Base-by-base conservation (phyloP, 2,888 invertebrate genomes). In the Bellardia pandia region DNA sequence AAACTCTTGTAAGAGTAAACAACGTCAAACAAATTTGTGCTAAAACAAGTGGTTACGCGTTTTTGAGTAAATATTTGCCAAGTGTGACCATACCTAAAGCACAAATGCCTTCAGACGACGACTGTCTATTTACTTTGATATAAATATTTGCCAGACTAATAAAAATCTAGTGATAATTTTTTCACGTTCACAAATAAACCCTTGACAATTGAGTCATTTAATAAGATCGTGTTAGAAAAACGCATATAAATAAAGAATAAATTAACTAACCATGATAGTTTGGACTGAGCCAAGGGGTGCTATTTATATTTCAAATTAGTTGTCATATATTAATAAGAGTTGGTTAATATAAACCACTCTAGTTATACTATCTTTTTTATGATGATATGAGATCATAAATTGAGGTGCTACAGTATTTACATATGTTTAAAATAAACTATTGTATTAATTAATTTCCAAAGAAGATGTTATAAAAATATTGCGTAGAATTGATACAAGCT, bases 131-230 rank as follows among this genome's bases (percentile, higher is more conserved):
- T n/a, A 3, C 2, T 62, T 58, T 14, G 33, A 45, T 60, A 45
- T 33, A 69, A 69, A 72, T 82, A 82, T 82, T 75, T 83, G 62
- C 37, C 23, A n/a, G 53, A 77, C 37, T 64, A 42, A 82, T 82
- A 60, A 69, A 69, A 58, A 7, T 51, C 11, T 62, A 16, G 53
- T 71, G 76, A 77, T 83, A 71, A 71, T 77, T 77, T 62, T 64
- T 76, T 60, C 60, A 69, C 69, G 68, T 76, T 81, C 48, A 11
- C 14, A 64, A n/a, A 69, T 33, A 64, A 51, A 16, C 9, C 13
- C 56, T 23, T 42, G 23, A 58, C 56, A 68, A 78, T 78, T 78
- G 58, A 68, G 56, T 58, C 58, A 78, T 56, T 58, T 45, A 37
- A 76, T 11, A 37, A 58, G 30, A 58, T 58, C 56, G 56, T 56